Conservation (phyloP, 2,888 invertebrate species). For the Mylabris sibirica region DNA sequence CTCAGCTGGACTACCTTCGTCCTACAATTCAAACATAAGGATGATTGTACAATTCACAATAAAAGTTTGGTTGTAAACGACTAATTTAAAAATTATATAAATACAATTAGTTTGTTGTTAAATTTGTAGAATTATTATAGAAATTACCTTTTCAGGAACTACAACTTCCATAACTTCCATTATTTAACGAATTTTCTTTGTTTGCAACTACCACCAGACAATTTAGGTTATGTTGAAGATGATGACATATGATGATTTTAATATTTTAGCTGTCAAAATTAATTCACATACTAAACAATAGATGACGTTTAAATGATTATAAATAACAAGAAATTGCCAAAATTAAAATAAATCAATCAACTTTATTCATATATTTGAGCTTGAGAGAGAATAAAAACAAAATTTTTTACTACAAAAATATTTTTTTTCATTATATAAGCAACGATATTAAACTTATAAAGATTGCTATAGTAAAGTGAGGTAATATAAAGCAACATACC, state of each 20-base stretch:
- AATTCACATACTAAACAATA: not conserved
- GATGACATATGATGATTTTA: not conserved
- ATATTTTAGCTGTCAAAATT: not conserved
- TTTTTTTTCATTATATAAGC: too few species aligned
- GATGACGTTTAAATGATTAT: not conserved
- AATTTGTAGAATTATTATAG: conserved; percentile 18
- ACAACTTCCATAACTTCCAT: conserved; percentile 88
- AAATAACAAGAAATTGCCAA: not conserved
- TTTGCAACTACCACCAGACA: not conserved
- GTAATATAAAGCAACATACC: too few species aligned
- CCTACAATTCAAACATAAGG: conserved; percentile 60
- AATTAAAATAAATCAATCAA: not conserved
- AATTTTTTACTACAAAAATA: too few species aligned
- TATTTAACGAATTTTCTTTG: conserved; percentile 23
- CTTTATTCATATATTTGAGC: too few species aligned
- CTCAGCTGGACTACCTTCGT: conserved; percentile 73
- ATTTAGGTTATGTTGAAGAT: not conserved
- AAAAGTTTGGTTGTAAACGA: conserved; percentile 14
- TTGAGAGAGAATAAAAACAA: too few species aligned
- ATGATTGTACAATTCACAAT: not conserved
- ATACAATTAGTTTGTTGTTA: not conserved
- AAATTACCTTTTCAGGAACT: conserved; percentile 77
- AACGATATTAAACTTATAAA: too few species aligned
- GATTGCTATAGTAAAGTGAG: too few species aligned
- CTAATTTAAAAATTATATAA: conserved; percentile 14